These are phyloP conservation scores for Columba livia DNA, from an alignment of 2,113 vertebrate species.

Conservation along the genomic window DNA sequence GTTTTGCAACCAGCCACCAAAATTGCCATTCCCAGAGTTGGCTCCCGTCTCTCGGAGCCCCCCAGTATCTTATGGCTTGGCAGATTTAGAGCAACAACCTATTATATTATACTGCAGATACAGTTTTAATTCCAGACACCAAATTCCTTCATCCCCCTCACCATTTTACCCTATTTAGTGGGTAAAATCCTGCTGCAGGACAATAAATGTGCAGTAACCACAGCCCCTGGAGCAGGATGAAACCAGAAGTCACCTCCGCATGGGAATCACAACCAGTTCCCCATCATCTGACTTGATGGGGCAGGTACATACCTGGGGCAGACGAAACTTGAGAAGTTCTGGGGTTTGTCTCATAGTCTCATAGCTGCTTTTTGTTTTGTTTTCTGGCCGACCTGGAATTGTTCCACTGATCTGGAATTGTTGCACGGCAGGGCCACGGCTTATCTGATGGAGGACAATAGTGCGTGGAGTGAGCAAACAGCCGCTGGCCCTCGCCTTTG, in stretches of 20 bases:
- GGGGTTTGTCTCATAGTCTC: not conserved
- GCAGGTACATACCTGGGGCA: slow-evolving; percentile 23
- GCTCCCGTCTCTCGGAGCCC: not conserved
- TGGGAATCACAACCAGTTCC: not conserved
- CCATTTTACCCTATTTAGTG: accelerated
- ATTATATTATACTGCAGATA: accelerated
- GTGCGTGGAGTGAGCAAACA: slow-evolving; percentile 21
- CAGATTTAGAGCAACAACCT: not conserved
- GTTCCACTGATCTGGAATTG: slow-evolving; percentile 26
- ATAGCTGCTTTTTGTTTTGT: not conserved
- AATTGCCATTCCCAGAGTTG: not conserved
- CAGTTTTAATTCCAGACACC: not conserved
- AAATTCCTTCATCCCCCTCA: accelerated
- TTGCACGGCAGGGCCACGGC: not conserved
- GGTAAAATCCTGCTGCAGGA: not conserved
- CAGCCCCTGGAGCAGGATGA: not conserved
- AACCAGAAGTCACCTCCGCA: not conserved
- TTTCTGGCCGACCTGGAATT: slow-evolving; percentile 23
- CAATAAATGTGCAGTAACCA: not conserved
- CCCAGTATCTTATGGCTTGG: accelerated
- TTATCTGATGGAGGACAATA: slow-evolving; percentile 51
- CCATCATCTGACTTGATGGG: not conserved
- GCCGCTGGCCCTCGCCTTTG: not conserved
- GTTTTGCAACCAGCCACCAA: not conserved
- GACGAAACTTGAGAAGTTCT: slow-evolving; percentile 19